These are phyloP conservation scores for Antechinus stuartii DNA, from an alignment of 2,113 vertebrate genomes.

Conservation along the genomic window DNA sequence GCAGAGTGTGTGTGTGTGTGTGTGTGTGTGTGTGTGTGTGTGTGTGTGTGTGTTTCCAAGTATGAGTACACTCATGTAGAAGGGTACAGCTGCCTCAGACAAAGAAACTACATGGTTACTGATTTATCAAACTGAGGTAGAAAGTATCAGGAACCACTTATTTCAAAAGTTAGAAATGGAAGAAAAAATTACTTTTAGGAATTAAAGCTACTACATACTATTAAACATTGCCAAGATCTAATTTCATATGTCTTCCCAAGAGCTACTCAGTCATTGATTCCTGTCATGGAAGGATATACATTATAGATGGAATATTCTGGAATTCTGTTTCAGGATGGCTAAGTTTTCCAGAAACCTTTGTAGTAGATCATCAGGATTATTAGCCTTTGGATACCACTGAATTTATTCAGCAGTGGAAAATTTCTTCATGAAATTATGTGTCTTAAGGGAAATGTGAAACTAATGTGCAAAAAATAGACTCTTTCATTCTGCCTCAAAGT, in stretches of 20 bases:
- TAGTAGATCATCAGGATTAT: slow-evolving; percentile 1
- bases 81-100: slow-evolving; percentile 61
- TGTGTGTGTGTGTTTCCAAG: too few relatives aligned
- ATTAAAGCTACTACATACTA: slow-evolving; percentile 30
- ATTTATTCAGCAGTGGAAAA: slow-evolving; percentile 49
- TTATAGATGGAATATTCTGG: slow-evolving; percentile 37
- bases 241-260: slow-evolving; percentile 28
- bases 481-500: background rate
- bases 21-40: too few relatives aligned
- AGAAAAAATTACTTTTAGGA: slow-evolving; percentile 68
- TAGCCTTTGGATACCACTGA: slow-evolving; percentile 6
- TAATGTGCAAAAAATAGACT: background rate
- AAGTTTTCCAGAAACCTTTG: slow-evolving; percentile 44
- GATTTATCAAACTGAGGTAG: slow-evolving; percentile 70
- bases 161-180: slow-evolving; percentile 69
- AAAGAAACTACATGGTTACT: slow-evolving; percentile 59
- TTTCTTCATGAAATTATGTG: background rate
- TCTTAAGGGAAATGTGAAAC: background rate
- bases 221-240: slow-evolving; percentile 49
- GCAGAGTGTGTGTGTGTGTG: slow-evolving; percentile 55
- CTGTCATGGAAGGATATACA: slow-evolving; percentile 36
- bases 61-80: slow-evolving; percentile 56
- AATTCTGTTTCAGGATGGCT: slow-evolving; percentile 54
- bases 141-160: slow-evolving; percentile 64
- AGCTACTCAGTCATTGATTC: slow-evolving; percentile 17